Evolutionary conservation across 2,888 invertebrate genomes (phyloP).

Genomic region (Rosalia funebris): DNA sequence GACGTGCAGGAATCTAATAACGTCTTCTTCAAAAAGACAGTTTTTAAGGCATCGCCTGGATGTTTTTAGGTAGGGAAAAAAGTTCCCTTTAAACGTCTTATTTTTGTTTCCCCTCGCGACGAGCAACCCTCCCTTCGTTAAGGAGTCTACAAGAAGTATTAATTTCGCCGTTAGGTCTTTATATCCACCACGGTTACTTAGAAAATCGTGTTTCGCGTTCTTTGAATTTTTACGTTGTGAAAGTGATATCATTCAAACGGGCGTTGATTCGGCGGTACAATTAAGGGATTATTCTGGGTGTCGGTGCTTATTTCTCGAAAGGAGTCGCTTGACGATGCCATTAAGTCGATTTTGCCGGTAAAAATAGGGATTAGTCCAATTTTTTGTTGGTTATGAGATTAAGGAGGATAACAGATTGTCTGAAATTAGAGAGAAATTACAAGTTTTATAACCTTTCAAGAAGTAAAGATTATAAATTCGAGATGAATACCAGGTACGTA

Average conservation of each 20-base stretch:
- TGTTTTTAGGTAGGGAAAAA: slow-evolving; percentile 16
- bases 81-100: slow-evolving; percentile 39
- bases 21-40: slow-evolving; percentile 4
- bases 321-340: no score
- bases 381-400: no score
- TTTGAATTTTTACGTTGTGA: slow-evolving; percentile 10
- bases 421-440: no score
- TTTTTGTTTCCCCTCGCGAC: slow-evolving; percentile 34
- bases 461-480: no score
- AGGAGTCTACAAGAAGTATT: slow-evolving; percentile 59
- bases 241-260: slow-evolving; percentile 7
- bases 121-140: slow-evolving; percentile 45
- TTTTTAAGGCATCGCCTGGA: slow-evolving; percentile 12
- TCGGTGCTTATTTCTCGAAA: neutral
- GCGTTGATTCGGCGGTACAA: neutral
- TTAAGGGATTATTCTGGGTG: neutral
- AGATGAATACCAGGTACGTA: no score
- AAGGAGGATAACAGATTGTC: no score
- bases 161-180: slow-evolving; percentile 60
- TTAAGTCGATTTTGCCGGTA: no score
- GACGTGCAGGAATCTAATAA: neutral
- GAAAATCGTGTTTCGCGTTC: neutral
- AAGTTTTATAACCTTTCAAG: no score
- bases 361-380: no score
- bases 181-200: slow-evolving; percentile 24